A percentile compares a stretch with the other conserved stretches of the same genome.
phyloP scores from a whole-genome alignment of 2,888 invertebrate genomes.

The Pristionchus exspectatus region DNA sequence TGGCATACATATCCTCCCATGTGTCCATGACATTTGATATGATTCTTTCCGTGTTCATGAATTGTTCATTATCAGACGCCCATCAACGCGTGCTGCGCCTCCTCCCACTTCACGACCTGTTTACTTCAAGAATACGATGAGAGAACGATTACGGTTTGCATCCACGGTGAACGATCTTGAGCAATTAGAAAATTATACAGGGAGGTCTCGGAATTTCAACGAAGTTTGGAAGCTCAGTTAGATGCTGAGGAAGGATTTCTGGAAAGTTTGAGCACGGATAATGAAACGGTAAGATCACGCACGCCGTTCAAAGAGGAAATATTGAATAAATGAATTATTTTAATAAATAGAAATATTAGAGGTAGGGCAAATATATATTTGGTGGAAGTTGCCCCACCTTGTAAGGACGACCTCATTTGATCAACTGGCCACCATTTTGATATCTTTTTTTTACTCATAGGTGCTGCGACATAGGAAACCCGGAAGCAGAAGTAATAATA shows the following conservation, averaged over 20 bases:
- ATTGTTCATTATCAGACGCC: not conserved
- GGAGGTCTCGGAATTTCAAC: conserved; percentile 42
- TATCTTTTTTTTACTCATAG: not conserved
- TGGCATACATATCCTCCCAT: too few species aligned
- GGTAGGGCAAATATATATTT: too few species aligned
- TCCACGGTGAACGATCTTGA: not conserved
- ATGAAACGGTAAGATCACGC: conserved; percentile 4
- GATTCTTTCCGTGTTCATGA: too few species aligned
- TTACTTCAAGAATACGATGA: conserved; percentile 55
- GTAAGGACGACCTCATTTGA: not conserved
- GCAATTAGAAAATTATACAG: not conserved
- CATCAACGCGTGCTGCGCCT: not conserved
- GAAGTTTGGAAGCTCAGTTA: conserved; percentile 46
- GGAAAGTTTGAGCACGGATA: conserved; percentile 25
- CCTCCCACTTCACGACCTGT: conserved; percentile 48
- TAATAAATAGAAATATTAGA: too few species aligned
- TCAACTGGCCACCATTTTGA: not conserved
- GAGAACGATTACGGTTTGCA: conserved; percentile 34
- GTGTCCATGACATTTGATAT: too few species aligned
- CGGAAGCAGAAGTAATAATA: not conserved
- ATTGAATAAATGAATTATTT: too few species aligned
- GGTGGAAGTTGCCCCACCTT: too few species aligned
- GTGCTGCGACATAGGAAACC: conserved; percentile 13
- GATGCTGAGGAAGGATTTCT: conserved; percentile 45
- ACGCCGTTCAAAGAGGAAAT: not conserved